Percentiles rank a stretch among this genome's conserved stretches.
phyloP scores from a whole-genome alignment of 2,888 invertebrate species.

The Lasioglossum marginatum region DNA sequence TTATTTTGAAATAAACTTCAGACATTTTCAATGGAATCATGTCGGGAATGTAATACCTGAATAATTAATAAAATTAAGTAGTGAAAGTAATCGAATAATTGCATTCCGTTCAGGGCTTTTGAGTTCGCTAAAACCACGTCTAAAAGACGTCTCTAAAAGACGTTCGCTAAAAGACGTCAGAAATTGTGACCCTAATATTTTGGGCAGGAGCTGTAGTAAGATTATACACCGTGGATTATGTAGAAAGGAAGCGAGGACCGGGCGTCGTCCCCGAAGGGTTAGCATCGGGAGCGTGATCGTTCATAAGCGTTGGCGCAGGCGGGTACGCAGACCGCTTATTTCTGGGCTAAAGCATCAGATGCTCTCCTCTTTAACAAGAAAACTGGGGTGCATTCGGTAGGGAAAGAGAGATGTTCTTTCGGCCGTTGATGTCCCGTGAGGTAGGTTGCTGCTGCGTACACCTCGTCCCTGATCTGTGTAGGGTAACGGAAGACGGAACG shows the following conservation, averaged over 20 bases:
- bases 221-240: neutral
- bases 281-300: neutral
- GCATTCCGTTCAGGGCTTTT: neutral
- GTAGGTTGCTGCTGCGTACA: constrained; percentile 77
- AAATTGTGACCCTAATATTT: neutral
- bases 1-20: neutral
- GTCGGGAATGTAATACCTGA: too few relatives aligned
- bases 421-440: constrained; percentile 79
- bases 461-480: constrained; percentile 73
- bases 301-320: neutral
- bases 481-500: constrained; percentile 71
- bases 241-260: neutral
- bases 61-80: neutral
- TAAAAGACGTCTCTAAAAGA: too few relatives aligned
- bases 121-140: neutral
- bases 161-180: too few relatives aligned
- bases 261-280: neutral
- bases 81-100: neutral
- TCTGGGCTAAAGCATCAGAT: constrained; percentile 54
- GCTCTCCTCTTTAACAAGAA: constrained; percentile 75
- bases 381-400: constrained; percentile 45
- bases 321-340: constrained; percentile 1
- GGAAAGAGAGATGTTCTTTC: constrained; percentile 68
- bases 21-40: too few relatives aligned
- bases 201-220: neutral